Evolutionary conservation across 1,140 invertebrate species (phyloP), one percentile per base, ranked within the genome.

Genomic region (Gonatopus flavifemur): DNA sequence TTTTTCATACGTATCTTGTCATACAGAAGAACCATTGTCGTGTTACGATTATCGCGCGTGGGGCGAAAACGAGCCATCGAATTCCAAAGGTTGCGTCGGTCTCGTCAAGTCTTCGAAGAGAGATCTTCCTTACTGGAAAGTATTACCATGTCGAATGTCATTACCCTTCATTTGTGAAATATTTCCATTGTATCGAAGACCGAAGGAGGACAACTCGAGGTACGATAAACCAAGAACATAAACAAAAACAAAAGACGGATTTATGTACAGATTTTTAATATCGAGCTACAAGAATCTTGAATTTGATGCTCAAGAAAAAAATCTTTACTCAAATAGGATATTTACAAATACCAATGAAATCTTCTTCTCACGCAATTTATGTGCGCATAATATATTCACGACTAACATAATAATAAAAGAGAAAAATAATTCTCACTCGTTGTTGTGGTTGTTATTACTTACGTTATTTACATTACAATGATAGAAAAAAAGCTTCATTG

Each of bases 41-140:
- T 88, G 86, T 60, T 78, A 78, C 0, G 73, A 78, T 5, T 86
- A 81, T 57, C 74, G 84, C 22, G 84, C 84, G 9, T 88, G 86
- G 86, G 83, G 81, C 1, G 80, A 81, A 3, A 81, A 82, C 1
- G 79, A 87, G 56, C 86, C 86, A 1, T 58, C 69, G 2, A 55
- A 67, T 18, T 71, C 72, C 10, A 74, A 80, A 41, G 78, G 83
- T 30, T 88, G 86, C 48, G 81, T 81, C 1, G 68, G 74, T n/a
- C 57, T 88, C 6, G 78, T 79, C 20, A 46, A 35, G 15, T 45
- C 38, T 13, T 1, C 22, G 6, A 28, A 43, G 20, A 38, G 32
- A 15, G 43, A 43, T 20, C 32, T 78, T 5, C 76, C 75, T 22
- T 76, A 77, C 10, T 88, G 86, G 86, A 74, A 66, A 55, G 77